Base-by-base conservation (phyloP, 2,797 vertebrate genomes). In the Intellagama lesueurii region DNA sequence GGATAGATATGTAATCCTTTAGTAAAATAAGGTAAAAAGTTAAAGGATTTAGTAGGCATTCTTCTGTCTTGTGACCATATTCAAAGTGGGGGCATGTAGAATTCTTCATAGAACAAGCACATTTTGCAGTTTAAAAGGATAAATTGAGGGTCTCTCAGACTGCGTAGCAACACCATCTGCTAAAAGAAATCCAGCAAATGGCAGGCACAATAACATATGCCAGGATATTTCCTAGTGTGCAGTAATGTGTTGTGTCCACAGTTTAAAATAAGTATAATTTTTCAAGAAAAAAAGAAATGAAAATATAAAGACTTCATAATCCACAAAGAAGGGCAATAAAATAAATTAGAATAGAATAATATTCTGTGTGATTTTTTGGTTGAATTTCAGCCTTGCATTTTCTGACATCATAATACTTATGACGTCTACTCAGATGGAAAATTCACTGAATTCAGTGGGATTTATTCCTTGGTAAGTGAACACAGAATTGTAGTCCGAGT, bases 1-100 rank as follows among this genome's bases (percentile, higher is more conserved):
- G 89, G 92, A 93, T 84, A 94, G 93, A 94, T 93, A 87, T 75
- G 91, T 93, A 95, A 95, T 94, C 92, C 90, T 90, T 93, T 91
- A 77, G 92, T 96, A 93, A 95, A 96, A 95, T 93, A 92, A 94
- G 87, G 92, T 86, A 95, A 94, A 96, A 95, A 26, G 93, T 92
- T 91, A 90, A 91, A 95, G 91, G 93, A 90, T 95, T 93, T 93
- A 93, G 87, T 81, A 77, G 90, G 82, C 87, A 73, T 94, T 92
- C 91, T 83, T 93, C 90, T 94, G 91, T 94, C 92, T 93, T 90
- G 86, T 88, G 90, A 94, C 88, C 90, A n/a, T 90, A 47, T 89
- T 92, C 92, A 94, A 85, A 83, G 88, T 91, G 90, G 40, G 88
- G 86, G 87, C 91, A 88, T 92, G 90, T 91, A 92, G 85, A 5